A percentile compares a stretch with the other conserved stretches of the same genome.
Evolutionary conservation across 1,140 invertebrate species (phyloP).

Genomic region (Dreissena rostriformis): DNA sequence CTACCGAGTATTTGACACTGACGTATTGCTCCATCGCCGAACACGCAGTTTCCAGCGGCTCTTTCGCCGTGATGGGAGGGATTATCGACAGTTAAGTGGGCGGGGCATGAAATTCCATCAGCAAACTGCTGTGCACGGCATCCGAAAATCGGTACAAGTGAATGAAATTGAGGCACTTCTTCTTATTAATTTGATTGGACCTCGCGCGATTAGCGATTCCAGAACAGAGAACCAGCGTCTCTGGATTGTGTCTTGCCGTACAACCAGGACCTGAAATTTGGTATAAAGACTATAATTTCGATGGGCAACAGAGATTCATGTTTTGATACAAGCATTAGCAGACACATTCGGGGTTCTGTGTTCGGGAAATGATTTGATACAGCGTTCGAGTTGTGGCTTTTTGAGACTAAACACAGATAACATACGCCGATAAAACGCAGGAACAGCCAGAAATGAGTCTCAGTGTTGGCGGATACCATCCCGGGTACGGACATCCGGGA

Average conservation of each 20-base stretch:
- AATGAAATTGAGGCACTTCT: neutral
- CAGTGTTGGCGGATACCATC: constrained; percentile 66
- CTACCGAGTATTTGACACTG: too few species aligned
- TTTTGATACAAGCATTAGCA: constrained; percentile 54
- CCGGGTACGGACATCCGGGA: constrained; percentile 67
- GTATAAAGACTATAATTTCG: constrained; percentile 58
- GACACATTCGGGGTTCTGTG: constrained; percentile 43
- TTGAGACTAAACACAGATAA: constrained; percentile 61
- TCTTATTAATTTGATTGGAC: constrained; percentile 56
- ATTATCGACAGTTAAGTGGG: constrained; percentile 1
- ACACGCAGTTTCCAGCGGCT: too few species aligned
- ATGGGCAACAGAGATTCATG: constrained; percentile 50
- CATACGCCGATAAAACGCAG: constrained; percentile 47
- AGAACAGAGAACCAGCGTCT: constrained; percentile 21
- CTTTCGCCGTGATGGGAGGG: neutral
- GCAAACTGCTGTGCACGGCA: neutral
- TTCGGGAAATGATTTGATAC: constrained; percentile 50
- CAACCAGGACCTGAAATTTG: constrained; percentile 2
- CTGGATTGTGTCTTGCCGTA: constrained; percentile 43
- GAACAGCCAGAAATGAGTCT: constrained; percentile 60
- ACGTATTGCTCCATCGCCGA: too few species aligned
- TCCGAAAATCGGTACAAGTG: neutral
- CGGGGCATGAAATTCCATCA: constrained; percentile 3
- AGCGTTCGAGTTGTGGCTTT: constrained; percentile 46
- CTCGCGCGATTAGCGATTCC: constrained; percentile 44